Percentiles rank a stretch among this genome's conserved stretches.
phyloP scores from a whole-genome alignment of 92 coral and sea anemone species.

The Epizoanthus rinbou region DNA sequence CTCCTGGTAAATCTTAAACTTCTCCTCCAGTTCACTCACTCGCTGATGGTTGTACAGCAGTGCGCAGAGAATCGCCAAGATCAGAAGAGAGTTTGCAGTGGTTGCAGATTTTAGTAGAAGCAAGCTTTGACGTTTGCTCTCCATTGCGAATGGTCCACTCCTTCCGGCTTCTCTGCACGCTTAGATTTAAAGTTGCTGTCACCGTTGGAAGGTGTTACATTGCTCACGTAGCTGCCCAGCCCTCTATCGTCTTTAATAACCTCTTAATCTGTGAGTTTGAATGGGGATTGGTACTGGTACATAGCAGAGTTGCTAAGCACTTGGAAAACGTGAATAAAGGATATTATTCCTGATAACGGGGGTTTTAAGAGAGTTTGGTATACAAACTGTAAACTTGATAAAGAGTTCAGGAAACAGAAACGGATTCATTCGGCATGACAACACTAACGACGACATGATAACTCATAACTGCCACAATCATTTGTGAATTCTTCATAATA shows the following conservation, averaged over 20 bases:
- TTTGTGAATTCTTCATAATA: too few relatives aligned
- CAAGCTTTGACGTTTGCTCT: not conserved
- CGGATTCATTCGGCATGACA: too few relatives aligned
- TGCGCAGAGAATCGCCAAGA: not conserved
- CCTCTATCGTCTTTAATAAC: not conserved
- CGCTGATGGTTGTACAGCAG: not conserved
- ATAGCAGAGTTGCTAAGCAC: too few relatives aligned
- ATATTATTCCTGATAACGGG: too few relatives aligned
- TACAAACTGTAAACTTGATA: too few relatives aligned
- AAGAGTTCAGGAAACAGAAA: too few relatives aligned
- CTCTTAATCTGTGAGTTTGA: too few relatives aligned
- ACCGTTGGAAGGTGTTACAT: not conserved
- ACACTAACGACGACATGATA: too few relatives aligned
- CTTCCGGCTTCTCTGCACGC: not conserved
- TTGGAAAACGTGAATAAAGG: too few relatives aligned
- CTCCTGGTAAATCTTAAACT: not conserved
- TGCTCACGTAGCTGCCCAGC: not conserved
- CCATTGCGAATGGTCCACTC: not conserved
- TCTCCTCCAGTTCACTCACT: slow-evolving; percentile 3
- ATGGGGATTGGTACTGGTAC: too few relatives aligned
- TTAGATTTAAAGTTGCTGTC: not conserved
- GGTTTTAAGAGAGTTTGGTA: too few relatives aligned
- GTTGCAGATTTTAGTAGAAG: slow-evolving; percentile 11
- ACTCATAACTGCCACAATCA: too few relatives aligned
- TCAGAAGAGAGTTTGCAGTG: not conserved